Evolutionary conservation across 2,797 vertebrate species (phyloP).

Genomic region (Characodon lateralis): DNA sequence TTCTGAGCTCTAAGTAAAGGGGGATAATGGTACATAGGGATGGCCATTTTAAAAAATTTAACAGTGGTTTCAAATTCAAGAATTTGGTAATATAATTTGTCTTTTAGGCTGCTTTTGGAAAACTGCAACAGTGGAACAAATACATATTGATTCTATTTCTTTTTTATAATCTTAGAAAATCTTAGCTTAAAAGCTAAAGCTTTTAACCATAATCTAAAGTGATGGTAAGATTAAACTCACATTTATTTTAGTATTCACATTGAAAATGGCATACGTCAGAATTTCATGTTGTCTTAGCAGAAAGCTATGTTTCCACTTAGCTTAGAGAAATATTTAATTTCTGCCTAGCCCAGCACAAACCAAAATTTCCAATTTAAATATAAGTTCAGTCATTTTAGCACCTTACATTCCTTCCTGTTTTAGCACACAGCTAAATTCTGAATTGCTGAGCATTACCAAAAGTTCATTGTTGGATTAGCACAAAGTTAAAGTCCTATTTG

Average conservation of each 20-base stretch:
- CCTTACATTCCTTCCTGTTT: not conserved
- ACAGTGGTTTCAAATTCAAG: not conserved
- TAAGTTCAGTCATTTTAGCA: not conserved
- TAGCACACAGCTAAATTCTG: not conserved
- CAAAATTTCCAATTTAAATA: not conserved
- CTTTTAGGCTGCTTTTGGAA: not conserved
- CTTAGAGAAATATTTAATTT: not conserved
- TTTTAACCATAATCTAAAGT: not conserved
- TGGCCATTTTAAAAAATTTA: not conserved
- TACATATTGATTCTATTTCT: not conserved
- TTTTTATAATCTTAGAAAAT: not conserved
- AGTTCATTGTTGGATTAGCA: not conserved
- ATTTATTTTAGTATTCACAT: not conserved
- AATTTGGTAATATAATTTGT: not conserved
- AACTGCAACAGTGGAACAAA: not conserved
- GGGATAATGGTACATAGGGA: slow-evolving; percentile 25
- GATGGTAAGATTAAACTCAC: not conserved
- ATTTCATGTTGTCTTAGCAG: not conserved
- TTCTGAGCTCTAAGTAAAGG: slow-evolving; percentile 13
- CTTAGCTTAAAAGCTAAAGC: not conserved
- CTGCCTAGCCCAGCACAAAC: not conserved
- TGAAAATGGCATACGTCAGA: not conserved
- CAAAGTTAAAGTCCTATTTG: not conserved
- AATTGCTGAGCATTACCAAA: no score
- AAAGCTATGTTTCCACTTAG: not conserved